A percentile compares a stretch with the other conserved stretches of the same genome.
These are phyloP conservation scores for Phrynocephalus forsythii DNA, from an alignment of 2,797 vertebrate species.

Conservation along the genomic window DNA sequence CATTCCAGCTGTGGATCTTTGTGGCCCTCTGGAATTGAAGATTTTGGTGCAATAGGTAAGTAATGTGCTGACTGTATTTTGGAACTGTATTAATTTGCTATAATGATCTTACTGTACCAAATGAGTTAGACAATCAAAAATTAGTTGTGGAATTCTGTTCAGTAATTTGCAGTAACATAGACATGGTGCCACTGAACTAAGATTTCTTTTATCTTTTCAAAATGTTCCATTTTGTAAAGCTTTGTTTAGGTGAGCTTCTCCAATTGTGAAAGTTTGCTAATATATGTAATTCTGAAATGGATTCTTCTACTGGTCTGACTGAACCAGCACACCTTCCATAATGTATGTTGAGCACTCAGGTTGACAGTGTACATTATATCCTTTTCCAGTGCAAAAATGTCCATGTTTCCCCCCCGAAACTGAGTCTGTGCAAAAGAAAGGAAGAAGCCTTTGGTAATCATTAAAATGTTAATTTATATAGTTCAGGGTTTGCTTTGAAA, in stretches of 20 bases:
- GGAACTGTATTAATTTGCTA: conserved; percentile 43
- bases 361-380: conserved; percentile 35
- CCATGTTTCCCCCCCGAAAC: conserved; percentile 6
- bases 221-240: conserved; percentile 22
- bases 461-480: neutral
- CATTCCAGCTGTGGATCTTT: conserved; percentile 24
- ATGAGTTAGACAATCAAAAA: conserved; percentile 64
- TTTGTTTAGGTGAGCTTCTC: conserved; percentile 29
- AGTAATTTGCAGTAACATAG: conserved; percentile 36
- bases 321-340: conserved; percentile 38
- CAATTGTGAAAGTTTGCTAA: conserved; percentile 44
- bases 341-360: conserved; percentile 46
- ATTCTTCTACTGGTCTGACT: neutral
- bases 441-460: conserved; percentile 32
- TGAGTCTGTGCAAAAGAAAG: conserved; percentile 5
- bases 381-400: conserved; percentile 18
- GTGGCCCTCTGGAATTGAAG: conserved; percentile 39
- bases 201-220: conserved; percentile 13
- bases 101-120: conserved; percentile 64
- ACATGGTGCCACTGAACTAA: conserved; percentile 41
- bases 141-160: conserved; percentile 33
- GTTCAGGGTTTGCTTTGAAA: conserved; percentile 33
- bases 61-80: conserved; percentile 35
- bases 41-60: conserved; percentile 37
- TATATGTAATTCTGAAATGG: conserved; percentile 43